Conservation (phyloP, 2,888 invertebrate genomes). For the Parthenolecanium corni region DNA sequence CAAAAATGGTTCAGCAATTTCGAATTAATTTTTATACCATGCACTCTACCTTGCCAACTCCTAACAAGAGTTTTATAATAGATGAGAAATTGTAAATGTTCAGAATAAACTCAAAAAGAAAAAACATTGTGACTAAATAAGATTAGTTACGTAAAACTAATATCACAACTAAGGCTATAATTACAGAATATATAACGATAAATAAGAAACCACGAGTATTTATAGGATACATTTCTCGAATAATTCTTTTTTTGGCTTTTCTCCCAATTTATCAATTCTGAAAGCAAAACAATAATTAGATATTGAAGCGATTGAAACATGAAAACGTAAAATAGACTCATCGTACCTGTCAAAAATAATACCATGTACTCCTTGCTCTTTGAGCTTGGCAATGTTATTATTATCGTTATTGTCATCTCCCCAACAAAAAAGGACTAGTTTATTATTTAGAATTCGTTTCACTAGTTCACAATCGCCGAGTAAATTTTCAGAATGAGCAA, state of each 20-base stretch:
- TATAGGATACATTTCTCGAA: not conserved
- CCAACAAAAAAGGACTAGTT: constrained; percentile 90
- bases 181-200: too few species aligned
- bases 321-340: not conserved
- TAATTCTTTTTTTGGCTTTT: constrained; percentile 12
- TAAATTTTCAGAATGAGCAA: constrained; percentile 85
- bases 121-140: too few species aligned
- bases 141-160: too few species aligned
- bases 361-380: constrained; percentile 82
- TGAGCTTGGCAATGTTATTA: constrained; percentile 70
- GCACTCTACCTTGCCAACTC: too few species aligned
- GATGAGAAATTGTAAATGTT: too few species aligned
- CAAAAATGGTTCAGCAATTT: too few species aligned
- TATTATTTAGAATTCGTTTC: constrained; percentile 62
- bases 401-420: constrained; percentile 90
- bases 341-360: constrained; percentile 85
- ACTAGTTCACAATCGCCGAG: constrained; percentile 72
- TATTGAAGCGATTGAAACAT: not conserved
- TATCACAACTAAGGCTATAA: too few species aligned
- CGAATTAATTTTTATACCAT: too few species aligned
- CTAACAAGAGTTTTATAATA: too few species aligned
- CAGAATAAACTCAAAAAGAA: too few species aligned
- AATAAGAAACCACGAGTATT: too few species aligned
- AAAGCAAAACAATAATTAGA: not conserved
- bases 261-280: constrained; percentile 18